Base-by-base conservation (phyloP, 2,113 vertebrate genomes). In the Menura novaehollandiae region DNA sequence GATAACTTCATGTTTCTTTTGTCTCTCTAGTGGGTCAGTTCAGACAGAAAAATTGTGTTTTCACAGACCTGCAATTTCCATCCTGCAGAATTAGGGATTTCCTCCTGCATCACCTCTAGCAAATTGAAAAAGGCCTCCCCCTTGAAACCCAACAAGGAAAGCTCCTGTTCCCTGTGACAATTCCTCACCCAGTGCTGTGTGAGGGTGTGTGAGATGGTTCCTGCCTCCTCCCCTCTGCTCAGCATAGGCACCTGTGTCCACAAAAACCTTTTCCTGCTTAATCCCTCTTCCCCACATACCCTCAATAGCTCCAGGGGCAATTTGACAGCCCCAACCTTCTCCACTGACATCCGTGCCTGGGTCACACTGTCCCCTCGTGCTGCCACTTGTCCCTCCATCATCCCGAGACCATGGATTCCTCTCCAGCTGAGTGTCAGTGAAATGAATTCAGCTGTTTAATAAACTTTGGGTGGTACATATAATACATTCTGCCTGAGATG, bases 1-100 rank as follows among this genome's bases (percentile, higher is more conserved):
- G 95, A 93, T 95, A 96, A 95, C 75, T 93, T 91, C 79, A 91
- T 71, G 73, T 53, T 96, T 93, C 93, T 95, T 96, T 97, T 94
- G 88, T 97, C 89, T 95, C 5, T 1, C 93, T 95, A 37, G 64
- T 74, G 85, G 86, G 59, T 85, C 24, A 21, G 49, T 86, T 91
- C 79, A 96, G 88, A 77, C 46, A 76, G 94, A 91, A 89, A 75
- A 95, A 75, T 24, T 2, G 2, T 62, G 23, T 69, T 93, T 95
- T 79, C 63, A 58, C 4, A 0, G 51, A 52, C 64, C 41, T 53
- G 27, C 39, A n/a, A 67, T 84, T 78, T 56, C 75, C 30, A 4
- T 58, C 39, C 52, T 76, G 26, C 30, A 46, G 67, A 81, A 74
- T 83, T 60, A 60, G 60, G 80, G 51, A 52, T 84, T 85, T 93